phyloP scores from a whole-genome alignment of 2,113 vertebrate species.

The Lipotes vexillifer region DNA sequence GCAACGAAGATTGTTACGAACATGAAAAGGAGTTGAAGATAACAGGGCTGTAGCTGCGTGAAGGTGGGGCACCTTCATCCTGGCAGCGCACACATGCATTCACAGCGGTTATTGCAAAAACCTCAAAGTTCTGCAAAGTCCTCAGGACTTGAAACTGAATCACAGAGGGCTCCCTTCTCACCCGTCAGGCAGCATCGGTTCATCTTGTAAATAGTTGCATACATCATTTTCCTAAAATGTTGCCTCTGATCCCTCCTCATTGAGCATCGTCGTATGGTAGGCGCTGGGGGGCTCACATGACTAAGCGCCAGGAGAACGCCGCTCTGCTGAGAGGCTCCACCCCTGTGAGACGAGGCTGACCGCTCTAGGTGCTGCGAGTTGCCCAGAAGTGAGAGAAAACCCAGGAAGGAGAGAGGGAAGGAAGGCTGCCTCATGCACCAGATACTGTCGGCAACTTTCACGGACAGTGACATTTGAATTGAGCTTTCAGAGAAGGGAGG shows the following conservation, averaged over 20 bases:
- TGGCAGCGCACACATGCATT: not conserved
- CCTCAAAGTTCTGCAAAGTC: not conserved
- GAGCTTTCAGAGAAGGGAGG: not conserved
- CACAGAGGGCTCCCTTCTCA: not conserved
- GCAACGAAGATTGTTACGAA: not conserved
- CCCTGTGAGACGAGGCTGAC: not conserved
- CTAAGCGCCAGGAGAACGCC: rapidly evolving
- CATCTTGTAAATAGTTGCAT: not conserved
- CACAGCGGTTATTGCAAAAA: not conserved
- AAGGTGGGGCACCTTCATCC: not conserved
- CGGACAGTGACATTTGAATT: not conserved
- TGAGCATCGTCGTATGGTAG: not conserved
- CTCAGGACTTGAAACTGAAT: not conserved
- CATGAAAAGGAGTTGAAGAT: not conserved
- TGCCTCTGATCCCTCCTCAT: not conserved
- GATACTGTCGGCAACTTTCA: not conserved
- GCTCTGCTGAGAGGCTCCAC: not conserved
- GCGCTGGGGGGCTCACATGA: not conserved
- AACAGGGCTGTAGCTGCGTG: no score
- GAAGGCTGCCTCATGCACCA: not conserved
- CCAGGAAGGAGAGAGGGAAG: not conserved
- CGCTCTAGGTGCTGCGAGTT: not conserved
- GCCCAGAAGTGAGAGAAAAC: not conserved
- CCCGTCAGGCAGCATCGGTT: no score
- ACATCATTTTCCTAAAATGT: not conserved